These are phyloP conservation scores for Mastomys coucha DNA, from an alignment of 2,113 vertebrate species.

Conservation along the genomic window DNA sequence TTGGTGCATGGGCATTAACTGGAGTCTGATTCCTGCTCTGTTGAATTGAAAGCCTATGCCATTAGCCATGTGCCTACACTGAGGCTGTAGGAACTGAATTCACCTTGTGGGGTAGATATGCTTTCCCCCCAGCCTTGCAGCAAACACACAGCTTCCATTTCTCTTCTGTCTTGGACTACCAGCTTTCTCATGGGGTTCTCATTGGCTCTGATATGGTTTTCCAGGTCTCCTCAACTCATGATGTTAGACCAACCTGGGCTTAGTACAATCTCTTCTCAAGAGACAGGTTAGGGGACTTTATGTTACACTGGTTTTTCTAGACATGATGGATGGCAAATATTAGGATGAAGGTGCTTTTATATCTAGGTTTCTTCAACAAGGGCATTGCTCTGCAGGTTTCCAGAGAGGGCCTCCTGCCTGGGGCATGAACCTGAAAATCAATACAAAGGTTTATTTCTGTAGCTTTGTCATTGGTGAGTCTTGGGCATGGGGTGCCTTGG, in stretches of 20 bases:
- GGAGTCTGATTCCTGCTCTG: background rate
- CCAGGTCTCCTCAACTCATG: background rate
- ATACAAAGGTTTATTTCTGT: background rate
- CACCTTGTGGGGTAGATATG: background rate
- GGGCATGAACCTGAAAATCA: background rate
- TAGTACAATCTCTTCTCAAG: accelerated
- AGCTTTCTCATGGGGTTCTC: background rate
- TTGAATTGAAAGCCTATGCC: background rate
- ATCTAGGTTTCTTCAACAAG: background rate
- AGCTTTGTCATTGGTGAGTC: background rate
- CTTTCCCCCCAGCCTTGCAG: background rate
- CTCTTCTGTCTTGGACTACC: background rate
- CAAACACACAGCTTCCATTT: background rate
- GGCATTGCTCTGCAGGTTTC: background rate
- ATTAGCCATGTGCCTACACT: background rate
- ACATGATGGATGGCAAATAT: background rate
- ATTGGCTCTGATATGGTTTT: background rate
- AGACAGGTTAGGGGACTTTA: background rate
- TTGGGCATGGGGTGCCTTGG: accelerated
- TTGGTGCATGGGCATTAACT: background rate
- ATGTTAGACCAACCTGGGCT: background rate
- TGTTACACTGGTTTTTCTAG: background rate
- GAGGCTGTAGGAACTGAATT: background rate
- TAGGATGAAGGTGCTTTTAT: background rate
- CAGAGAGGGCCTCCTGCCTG: background rate